Conservation (phyloP, 2,888 invertebrate genomes). For the Baronia brevicornis region DNA sequence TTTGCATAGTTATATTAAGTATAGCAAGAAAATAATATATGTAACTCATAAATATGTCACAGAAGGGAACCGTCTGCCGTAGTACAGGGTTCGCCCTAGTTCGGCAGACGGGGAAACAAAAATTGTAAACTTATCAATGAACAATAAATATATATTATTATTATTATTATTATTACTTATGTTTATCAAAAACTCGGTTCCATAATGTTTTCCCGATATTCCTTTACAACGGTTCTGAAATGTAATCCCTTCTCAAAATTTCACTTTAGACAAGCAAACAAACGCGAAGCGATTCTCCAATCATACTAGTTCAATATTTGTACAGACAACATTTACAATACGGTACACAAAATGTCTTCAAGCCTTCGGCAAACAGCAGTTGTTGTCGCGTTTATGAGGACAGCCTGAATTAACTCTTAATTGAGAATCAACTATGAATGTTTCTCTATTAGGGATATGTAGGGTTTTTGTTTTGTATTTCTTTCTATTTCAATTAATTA, state of each 20-base stretch:
- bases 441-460: not conserved
- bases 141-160: too few species aligned
- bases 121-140: too few species aligned
- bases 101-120: too few species aligned
- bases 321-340: constrained; percentile 42
- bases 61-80: too few species aligned
- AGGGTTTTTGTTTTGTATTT: constrained; percentile 2
- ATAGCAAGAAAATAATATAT: too few species aligned
- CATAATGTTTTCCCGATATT: too few species aligned
- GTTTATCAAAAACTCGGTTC: too few species aligned
- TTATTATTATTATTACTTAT: too few species aligned
- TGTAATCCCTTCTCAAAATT: constrained; percentile 6
- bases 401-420: constrained; percentile 33
- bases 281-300: constrained; percentile 34
- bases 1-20: too few species aligned
- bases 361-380: constrained; percentile 22
- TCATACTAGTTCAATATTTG: constrained; percentile 47
- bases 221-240: constrained; percentile 5
- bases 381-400: constrained; percentile 28
- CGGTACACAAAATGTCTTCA: constrained; percentile 42
- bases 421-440: constrained; percentile 5
- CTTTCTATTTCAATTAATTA: constrained; percentile 1
- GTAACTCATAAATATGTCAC: too few species aligned
- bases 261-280: constrained; percentile 19
- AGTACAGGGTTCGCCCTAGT: too few species aligned